These are phyloP conservation scores for Oreochromis aureus DNA, from an alignment of 2,113 vertebrate species.

Conservation along the genomic window DNA sequence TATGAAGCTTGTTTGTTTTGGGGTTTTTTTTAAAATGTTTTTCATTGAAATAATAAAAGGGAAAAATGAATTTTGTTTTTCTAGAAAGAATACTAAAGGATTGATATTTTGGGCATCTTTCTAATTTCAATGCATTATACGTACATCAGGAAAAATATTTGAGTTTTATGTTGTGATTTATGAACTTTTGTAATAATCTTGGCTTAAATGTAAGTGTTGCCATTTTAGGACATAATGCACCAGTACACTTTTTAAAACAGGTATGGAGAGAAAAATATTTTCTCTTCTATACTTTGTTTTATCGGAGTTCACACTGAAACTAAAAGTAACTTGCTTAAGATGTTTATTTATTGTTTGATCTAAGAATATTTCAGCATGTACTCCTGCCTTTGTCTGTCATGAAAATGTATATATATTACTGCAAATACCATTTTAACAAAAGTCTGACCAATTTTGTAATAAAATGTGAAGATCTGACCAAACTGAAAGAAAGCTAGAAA, in stretches of 20 bases:
- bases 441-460: background rate
- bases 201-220: background rate
- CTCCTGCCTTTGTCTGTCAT: background rate
- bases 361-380: background rate
- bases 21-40: background rate
- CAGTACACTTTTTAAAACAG: background rate
- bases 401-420: background rate
- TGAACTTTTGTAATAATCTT: background rate
- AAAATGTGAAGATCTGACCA: background rate
- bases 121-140: background rate
- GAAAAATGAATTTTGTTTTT: background rate
- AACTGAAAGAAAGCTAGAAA: background rate
- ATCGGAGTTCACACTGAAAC: background rate
- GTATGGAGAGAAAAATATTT: background rate
- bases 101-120: background rate
- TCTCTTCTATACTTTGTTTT: background rate
- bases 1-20: fast-evolving
- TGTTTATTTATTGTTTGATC: background rate
- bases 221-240: background rate
- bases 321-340: background rate
- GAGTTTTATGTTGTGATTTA: background rate
- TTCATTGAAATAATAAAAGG: background rate
- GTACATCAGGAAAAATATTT: background rate
- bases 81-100: background rate
- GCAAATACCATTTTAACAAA: background rate